Conservation (phyloP, 2,797 vertebrate species). For the Sebastiscus tertius region DNA sequence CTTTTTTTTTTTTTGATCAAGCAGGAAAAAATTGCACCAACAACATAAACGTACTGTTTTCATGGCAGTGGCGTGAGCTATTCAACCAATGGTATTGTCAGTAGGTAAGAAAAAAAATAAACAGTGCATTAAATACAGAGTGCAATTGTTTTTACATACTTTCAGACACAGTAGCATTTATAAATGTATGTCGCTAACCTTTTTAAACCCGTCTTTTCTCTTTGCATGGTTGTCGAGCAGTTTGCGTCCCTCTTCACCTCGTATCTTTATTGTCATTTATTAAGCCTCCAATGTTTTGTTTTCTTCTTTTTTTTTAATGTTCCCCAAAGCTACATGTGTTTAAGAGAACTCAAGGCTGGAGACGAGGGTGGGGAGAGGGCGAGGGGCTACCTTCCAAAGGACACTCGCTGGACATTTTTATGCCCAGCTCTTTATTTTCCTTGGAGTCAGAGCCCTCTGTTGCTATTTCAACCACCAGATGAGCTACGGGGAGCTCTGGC, state of each 20-base stretch:
- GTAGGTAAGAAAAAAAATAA: conserved; percentile 72
- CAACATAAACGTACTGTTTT: conserved; percentile 75
- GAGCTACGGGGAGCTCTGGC: conserved; percentile 48
- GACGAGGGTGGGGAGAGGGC: conserved; percentile 42
- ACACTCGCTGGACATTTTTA: conserved; percentile 70
- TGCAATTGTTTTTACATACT: conserved; percentile 76
- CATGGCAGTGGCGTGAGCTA: conserved; percentile 85
- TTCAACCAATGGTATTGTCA: conserved; percentile 70
- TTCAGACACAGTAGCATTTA: conserved; percentile 59
- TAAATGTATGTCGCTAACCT: conserved; percentile 27
- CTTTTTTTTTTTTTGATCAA: conserved; percentile 68
- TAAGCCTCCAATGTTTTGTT: conserved; percentile 47
- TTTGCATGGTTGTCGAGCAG: conserved; percentile 43
- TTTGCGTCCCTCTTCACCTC: conserved; percentile 18
- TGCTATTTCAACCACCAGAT: conserved; percentile 67
- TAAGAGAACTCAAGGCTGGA: conserved; percentile 58
- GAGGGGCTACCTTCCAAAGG: conserved; percentile 70
- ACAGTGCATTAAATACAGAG: conserved; percentile 83
- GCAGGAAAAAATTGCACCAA: conserved; percentile 78
- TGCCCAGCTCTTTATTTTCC: conserved; percentile 76
- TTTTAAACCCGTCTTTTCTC: conserved; percentile 33
- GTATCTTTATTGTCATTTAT: conserved; percentile 41
- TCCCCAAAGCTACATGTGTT: conserved; percentile 74
- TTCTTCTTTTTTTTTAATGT: conserved; percentile 56
- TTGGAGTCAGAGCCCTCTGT: conserved; percentile 72